Evolutionary conservation across 2,888 invertebrate species (phyloP).

Genomic region (Standfussiana lucernea): DNA sequence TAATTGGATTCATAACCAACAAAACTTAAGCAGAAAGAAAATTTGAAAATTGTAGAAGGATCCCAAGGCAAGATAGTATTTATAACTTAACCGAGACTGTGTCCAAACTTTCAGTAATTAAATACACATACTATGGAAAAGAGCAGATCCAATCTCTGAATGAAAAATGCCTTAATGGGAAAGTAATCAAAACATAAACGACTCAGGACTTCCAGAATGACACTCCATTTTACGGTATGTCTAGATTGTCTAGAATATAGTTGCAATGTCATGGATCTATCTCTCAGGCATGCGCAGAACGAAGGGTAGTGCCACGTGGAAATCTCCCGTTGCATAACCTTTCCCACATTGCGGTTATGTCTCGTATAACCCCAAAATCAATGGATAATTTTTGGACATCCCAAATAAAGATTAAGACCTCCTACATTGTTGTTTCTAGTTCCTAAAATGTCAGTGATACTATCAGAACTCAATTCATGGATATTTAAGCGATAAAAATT

Average conservation of each 20-base stretch:
- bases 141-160: neutral
- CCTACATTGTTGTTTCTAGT: neutral
- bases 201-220: slow-evolving; percentile 2
- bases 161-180: neutral
- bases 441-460: neutral
- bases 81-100: neutral
- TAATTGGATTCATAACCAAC: slow-evolving; percentile 70
- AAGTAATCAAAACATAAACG: neutral
- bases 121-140: neutral
- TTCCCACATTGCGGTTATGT: slow-evolving; percentile 59
- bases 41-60: slow-evolving; percentile 15
- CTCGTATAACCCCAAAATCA: slow-evolving; percentile 21
- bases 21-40: slow-evolving; percentile 64
- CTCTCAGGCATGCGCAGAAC: slow-evolving; percentile 82
- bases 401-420: neutral
- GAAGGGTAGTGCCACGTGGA: slow-evolving; percentile 83
- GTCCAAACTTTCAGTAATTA: neutral
- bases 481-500: neutral
- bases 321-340: slow-evolving; percentile 88
- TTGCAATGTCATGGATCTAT: slow-evolving; percentile 77
- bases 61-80: neutral
- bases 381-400: neutral
- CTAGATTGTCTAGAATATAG: slow-evolving; percentile 51
- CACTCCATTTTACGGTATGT: slow-evolving; percentile 7
- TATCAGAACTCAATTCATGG: neutral